Evolutionary conservation across 1,140 invertebrate species (phyloP).

Genomic region (Calycopis cecrops): DNA sequence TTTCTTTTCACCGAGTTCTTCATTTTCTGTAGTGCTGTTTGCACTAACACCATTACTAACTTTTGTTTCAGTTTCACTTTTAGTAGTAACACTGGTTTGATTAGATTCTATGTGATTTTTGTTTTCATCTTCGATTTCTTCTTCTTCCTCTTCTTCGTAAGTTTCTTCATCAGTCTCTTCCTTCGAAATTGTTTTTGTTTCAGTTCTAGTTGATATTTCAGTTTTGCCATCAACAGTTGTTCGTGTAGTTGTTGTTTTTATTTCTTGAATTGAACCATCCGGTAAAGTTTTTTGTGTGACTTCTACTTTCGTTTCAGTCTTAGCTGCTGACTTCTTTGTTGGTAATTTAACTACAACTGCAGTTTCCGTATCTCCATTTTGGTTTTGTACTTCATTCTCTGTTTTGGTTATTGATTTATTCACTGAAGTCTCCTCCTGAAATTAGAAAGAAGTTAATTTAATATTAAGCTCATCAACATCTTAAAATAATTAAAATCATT

Average conservation of each 20-base stretch:
- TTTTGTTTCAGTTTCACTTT: conserved; percentile 27
- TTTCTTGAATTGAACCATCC: conserved; percentile 58
- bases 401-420: conserved; percentile 41
- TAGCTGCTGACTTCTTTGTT: conserved; percentile 55
- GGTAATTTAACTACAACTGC: conserved; percentile 55
- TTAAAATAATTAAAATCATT: too few relatives aligned
- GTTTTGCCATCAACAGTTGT: conserved; percentile 62
- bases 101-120: conserved; percentile 22
- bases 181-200: conserved; percentile 57
- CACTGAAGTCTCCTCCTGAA: conserved; percentile 17
- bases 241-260: conserved; percentile 61
- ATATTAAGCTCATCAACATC: conserved; percentile 12
- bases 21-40: conserved; percentile 31
- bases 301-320: conserved; percentile 65
- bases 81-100: conserved; percentile 8
- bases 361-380: conserved; percentile 56
- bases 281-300: conserved; percentile 56
- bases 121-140: conserved; percentile 33
- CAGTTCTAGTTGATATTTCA: conserved; percentile 56
- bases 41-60: conserved; percentile 34
- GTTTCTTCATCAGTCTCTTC: conserved; percentile 46
- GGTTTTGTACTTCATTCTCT: conserved; percentile 38
- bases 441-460: conserved; percentile 17
- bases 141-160: conserved; percentile 34
- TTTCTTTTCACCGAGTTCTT: conserved; percentile 24